Base-by-base conservation (phyloP, 2,888 invertebrate species). In the Ichneumoninae sp. region DNA sequence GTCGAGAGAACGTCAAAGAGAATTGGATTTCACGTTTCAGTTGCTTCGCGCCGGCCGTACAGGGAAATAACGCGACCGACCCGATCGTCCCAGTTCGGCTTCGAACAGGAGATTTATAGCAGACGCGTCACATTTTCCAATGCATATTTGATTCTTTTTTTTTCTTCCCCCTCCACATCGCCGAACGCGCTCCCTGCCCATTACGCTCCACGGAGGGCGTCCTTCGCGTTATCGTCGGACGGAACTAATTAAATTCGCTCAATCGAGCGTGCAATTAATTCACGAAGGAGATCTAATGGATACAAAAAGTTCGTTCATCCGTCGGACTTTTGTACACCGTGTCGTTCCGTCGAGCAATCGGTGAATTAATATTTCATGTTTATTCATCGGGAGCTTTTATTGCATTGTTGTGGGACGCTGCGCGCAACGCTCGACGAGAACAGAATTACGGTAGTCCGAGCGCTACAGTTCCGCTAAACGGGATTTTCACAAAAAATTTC, bases 131-230 rank as follows among this genome's bases (percentile, higher is more conserved):
- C 54, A 81, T 81, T 84, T 81, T 69, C 63, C 84, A 81, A 84
- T 84, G 84, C 84, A 84, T 84, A 84, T 78, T 81, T 84, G 81
- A 84, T 84, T 71, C 10, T 16, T 71, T 40, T 40, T 69, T 36
- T 70, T 63, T 78, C 60, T 44, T 57, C 57, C 26, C 10, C 7
- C 65, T 19, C 22, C 44, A 44, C 60, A 44, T 57, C 16, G 33
- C 19, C 40, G 13, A 10, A 26, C 7, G 7, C 16, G 22, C 66
- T 44, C 33, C 44, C 60, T 16, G 19, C 40, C 4, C 7, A 4
- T 22, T 16, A 36, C 36, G 19, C 71, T 76, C 65, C 22, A 47
- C 47, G 36, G 57, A 52, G 33, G 50, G 26, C 70, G 65, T 66
- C 73, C 40, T 71, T 50, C 13, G 47, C 52, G 7, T 60, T 66